Base-by-base conservation (phyloP, 2,888 invertebrate genomes). In the Baccha elongata region DNA sequence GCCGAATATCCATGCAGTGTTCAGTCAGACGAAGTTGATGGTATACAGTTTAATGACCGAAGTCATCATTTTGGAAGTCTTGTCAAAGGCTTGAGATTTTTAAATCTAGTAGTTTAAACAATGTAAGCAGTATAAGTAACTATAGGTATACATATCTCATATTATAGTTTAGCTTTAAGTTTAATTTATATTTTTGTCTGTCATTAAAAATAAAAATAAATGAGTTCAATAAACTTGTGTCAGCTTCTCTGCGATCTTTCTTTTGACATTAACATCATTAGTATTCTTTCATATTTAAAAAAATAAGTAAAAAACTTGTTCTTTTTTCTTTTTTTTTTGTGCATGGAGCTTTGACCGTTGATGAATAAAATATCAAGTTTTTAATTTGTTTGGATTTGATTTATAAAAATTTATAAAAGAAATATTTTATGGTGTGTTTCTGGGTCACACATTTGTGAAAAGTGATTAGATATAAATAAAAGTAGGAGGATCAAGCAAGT, bases 1-100 rank as follows among this genome's bases (percentile, higher is more conserved):
- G 89, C 89, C 0, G 91, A 91, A 72, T 91, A 91, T 85, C 91
- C 91, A 1, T 89, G 89, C 37, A 89, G 89, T 71, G 85, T 91
- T 26, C 89, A 88, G 46, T 89, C 90, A 13, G 86, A 88, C 32
- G 68, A 86, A 15, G 88, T 86, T 3, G 88, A 88, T 53, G 89
- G 89, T 5, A 87, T 91, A 42, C 86, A 87, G 17, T 90, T 90
- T 60, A 87, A 85, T 8, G 90, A 91, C 55, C 85, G 85, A 32
- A 86, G 87, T 75, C 86, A 85, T 32, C 86, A 88, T 29, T 86
- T 86, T 50, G 90, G 91, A 37, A 89, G 90, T 71, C 73, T 89
- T 23, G 85, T 90, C 2, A 90, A 89, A 83, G 90, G 90, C 19
- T 62, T 90, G 48, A 88, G 88, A 46, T 89, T 88, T 71, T 85